Evolutionary conservation across 2,113 vertebrate genomes (phyloP).

Genomic region (Phalacrocorax pelagicus): DNA sequence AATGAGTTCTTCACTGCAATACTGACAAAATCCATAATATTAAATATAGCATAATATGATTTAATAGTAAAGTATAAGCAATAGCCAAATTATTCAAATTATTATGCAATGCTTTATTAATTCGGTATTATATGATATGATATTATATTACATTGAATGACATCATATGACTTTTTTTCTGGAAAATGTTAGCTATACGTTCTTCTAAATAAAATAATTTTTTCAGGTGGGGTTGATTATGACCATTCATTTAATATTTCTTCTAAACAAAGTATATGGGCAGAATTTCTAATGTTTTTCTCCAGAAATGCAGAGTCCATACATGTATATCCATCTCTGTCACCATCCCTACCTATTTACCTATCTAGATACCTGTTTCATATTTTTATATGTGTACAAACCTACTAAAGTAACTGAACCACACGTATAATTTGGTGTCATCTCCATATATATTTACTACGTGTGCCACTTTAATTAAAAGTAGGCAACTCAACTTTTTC

Average conservation of each 20-base stretch:
- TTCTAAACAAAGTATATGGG: not conserved
- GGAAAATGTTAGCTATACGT: not conserved
- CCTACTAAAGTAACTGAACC: not conserved
- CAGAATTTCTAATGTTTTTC: not conserved
- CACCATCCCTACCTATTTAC: not conserved
- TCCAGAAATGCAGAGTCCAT: not conserved
- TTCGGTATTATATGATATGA: not conserved
- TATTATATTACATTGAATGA: not conserved
- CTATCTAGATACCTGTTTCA: not conserved
- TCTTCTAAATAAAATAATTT: not conserved
- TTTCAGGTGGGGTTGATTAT: not conserved
- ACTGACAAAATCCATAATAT: not conserved
- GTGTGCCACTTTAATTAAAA: not conserved
- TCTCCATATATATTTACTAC: not conserved
- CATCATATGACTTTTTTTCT: not conserved
- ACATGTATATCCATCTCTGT: not conserved
- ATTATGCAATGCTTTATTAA: not conserved
- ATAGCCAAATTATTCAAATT: not conserved
- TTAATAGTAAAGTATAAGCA: not conserved
- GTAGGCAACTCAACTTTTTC: not conserved
- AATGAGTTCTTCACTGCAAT: not conserved
- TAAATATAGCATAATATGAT: not conserved
- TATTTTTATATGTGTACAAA: not conserved
- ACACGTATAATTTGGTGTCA: not conserved
- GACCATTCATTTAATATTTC: not conserved